A percentile compares a stretch with the other conserved stretches of the same genome.
These are phyloP conservation scores for Hetaerina titia DNA, from an alignment of 2,888 invertebrate genomes.

Conservation along the genomic window DNA sequence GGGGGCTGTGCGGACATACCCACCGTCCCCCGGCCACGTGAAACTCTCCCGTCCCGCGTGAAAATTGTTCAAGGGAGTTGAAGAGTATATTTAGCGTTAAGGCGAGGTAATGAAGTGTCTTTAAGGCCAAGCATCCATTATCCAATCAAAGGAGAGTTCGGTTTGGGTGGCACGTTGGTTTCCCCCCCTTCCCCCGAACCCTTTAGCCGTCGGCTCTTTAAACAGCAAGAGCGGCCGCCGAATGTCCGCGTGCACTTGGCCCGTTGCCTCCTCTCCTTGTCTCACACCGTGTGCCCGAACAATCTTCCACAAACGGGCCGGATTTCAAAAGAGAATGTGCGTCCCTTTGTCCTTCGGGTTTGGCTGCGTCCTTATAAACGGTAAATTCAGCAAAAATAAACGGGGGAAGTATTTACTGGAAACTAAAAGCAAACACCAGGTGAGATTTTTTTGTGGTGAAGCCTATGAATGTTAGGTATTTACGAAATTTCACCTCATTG, in stretches of 20 bases:
- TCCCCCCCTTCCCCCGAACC: neutral
- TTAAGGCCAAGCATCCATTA: neutral
- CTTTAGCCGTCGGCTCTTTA: neutral
- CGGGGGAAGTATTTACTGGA: too few species aligned
- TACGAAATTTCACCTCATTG: too few species aligned
- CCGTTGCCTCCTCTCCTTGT: neutral
- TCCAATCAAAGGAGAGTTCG: neutral
- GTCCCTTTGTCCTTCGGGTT: too few species aligned
- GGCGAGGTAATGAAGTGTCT: neutral
- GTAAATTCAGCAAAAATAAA: too few species aligned
- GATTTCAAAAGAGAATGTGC: too few species aligned
- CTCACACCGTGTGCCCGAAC: neutral
- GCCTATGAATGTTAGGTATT: too few species aligned
- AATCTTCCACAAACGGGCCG: neutral
- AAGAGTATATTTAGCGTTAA: slow-evolving; percentile 15
- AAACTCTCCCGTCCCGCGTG: neutral
- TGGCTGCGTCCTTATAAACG: too few species aligned
- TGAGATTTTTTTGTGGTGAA: too few species aligned
- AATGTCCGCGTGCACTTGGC: neutral
- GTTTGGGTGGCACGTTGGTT: neutral
- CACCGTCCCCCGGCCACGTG: neutral
- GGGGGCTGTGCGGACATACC: neutral
- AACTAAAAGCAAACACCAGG: too few species aligned
- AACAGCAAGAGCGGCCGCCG: neutral
- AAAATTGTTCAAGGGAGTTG: slow-evolving; percentile 6